Base-by-base conservation (phyloP, 2,888 invertebrate genomes). In the Drosophila dives region DNA sequence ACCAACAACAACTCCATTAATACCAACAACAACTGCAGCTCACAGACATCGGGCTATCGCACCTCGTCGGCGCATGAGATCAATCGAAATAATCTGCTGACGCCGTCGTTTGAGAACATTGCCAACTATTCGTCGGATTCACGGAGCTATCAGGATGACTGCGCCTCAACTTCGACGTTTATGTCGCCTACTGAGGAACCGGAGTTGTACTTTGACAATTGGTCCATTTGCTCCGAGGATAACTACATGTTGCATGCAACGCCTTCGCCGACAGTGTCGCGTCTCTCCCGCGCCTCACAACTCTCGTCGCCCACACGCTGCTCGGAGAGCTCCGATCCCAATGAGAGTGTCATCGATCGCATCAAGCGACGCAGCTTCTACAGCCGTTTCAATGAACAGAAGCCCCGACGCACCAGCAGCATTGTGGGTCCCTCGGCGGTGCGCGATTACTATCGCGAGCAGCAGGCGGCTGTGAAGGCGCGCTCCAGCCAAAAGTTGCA, bases 291-390 rank as follows among this genome's bases (percentile, higher is more conserved):
- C 92, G 86, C 94, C 86, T 92, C 94, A 75, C 90, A 95, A 93
- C 81, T 91, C 1, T 92, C 92, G 0, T 90, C 92, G 29, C 92
- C 92, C 33, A 92, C 92, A 1, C 92, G 92, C 40, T 84, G 94
- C 11, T 90, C 90, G 4, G 92, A 91, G 55, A 86, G 88, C 49
- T 90, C 91, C 1, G 94, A 94, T 78, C 94, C 94, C 55, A 93
- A 93, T 66, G 97, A 97, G 90, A 97, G 97, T 69, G 95, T 98
- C 49, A 96, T 96, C 60, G 98, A 98, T 90, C 94, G 98, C 86
- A 98, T 98, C 86, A 94, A 97, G 81, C 94, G 98, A 38, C 97
- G 97, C 92, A 98, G 98, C 92, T 98, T 97, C 93, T 98, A 97
- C 91, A 95, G 96, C 17, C 94, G 98, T 80, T 98, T 98, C 91